A percentile compares a stretch with the other conserved stretches of the same genome.
Evolutionary conservation across 2,888 invertebrate species (phyloP).

Genomic region (Drosophila austrosaltans): DNA sequence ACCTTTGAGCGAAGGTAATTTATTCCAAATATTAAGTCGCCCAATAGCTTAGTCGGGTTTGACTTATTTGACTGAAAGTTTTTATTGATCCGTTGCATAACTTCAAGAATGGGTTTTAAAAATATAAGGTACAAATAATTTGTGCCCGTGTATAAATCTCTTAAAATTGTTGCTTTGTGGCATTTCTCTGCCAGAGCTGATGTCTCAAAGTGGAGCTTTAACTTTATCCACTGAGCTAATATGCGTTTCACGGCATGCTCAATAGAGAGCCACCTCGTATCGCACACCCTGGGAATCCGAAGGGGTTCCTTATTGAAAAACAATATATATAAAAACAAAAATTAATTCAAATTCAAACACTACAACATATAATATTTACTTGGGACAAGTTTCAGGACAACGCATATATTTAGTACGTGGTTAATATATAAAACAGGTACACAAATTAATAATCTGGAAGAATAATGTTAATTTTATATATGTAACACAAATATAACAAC

Average conservation of each 20-base stretch:
- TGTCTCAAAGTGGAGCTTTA: neutral
- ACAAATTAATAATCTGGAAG: constrained; percentile 8
- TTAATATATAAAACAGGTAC: neutral
- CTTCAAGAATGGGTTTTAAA: too few species aligned
- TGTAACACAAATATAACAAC: neutral
- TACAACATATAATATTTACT: neutral
- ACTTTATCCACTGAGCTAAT: neutral
- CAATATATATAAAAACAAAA: too few species aligned
- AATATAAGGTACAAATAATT: too few species aligned
- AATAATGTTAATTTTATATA: neutral
- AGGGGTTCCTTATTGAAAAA: neutral
- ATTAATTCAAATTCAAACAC: too few species aligned
- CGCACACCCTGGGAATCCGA: too few species aligned
- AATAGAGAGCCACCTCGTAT: too few species aligned
- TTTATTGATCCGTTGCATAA: neutral
- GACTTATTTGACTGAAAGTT: constrained; percentile 1
- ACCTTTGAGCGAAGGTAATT: neutral
- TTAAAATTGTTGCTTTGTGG: too few species aligned
- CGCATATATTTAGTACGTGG: constrained; percentile 2
- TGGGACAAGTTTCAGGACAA: constrained; percentile 7
- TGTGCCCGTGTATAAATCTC: too few species aligned
- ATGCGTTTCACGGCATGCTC: neutral
- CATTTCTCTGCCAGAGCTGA: too few species aligned
- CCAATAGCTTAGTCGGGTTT: neutral
- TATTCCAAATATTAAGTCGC: too few species aligned